These are phyloP conservation scores for Pedionomus torquatus DNA, from an alignment of 2,113 vertebrate genomes.

Conservation along the genomic window DNA sequence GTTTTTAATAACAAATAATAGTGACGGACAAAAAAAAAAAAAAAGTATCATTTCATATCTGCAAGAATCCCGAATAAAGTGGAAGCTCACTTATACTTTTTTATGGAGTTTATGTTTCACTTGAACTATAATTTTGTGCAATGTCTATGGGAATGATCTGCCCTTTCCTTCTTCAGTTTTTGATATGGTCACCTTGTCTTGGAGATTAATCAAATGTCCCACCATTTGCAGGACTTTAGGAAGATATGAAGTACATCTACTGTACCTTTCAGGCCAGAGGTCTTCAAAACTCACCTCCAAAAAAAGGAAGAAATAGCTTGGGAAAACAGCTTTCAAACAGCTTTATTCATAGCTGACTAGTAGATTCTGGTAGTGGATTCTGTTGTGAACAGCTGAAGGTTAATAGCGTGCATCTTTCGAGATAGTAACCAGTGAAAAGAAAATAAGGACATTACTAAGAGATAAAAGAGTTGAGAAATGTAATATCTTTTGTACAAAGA, in stretches of 20 bases:
- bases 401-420: background rate
- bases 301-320: background rate
- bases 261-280: background rate
- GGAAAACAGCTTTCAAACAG: background rate
- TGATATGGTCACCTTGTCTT: background rate
- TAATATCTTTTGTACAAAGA: conserved; percentile 31
- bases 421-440: background rate
- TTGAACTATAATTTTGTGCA: background rate
- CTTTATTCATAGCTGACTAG: background rate
- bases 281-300: background rate
- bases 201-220: background rate
- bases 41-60: background rate
- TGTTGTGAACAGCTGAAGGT: background rate
- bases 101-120: background rate
- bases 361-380: background rate
- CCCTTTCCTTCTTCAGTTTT: background rate
- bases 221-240: background rate
- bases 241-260: background rate
- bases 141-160: background rate
- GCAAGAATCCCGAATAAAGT: background rate
- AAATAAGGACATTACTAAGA: conserved; percentile 27
- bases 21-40: background rate
- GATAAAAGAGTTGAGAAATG: conserved; percentile 23
- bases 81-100: background rate
- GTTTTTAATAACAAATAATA: background rate